These are phyloP conservation scores for Sycophila texana DNA, from an alignment of 2,888 invertebrate species.

Conservation along the genomic window DNA sequence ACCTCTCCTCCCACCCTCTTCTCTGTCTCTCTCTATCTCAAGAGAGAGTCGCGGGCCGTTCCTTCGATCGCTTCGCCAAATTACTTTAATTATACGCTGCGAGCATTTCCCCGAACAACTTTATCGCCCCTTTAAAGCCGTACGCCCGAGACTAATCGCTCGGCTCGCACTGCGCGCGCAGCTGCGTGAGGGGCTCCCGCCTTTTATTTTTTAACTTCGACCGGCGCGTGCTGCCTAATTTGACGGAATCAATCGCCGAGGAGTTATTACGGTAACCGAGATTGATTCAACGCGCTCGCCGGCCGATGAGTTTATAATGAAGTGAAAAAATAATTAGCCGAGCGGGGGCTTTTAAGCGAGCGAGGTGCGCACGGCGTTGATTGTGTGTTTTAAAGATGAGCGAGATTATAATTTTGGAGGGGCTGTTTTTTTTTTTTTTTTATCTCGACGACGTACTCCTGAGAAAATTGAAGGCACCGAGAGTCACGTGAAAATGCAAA, in stretches of 20 bases:
- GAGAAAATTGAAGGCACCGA: too few relatives aligned
- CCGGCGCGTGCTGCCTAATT: constrained; percentile 16
- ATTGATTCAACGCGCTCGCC: constrained; percentile 14
- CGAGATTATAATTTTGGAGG: too few relatives aligned
- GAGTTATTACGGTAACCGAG: constrained; percentile 21
- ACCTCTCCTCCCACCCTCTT: too few relatives aligned
- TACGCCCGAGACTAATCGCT: constrained; percentile 18
- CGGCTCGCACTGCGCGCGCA: not conserved
- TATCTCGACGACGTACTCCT: too few relatives aligned
- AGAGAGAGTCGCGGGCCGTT: not conserved
- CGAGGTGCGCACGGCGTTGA: too few relatives aligned
- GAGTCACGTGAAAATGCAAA: too few relatives aligned
- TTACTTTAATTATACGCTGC: constrained; percentile 52
- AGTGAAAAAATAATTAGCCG: constrained; percentile 13
- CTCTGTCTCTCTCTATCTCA: too few relatives aligned
- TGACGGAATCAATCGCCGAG: constrained; percentile 43
- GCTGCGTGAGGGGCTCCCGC: not conserved
- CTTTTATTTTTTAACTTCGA: not conserved
- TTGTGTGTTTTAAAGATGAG: too few relatives aligned
- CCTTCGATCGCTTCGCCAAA: constrained; percentile 30
- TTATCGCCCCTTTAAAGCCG: constrained; percentile 32
- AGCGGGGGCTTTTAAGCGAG: not conserved
- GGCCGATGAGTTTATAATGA: constrained; percentile 38
- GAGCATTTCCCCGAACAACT: constrained; percentile 51
- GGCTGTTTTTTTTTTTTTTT: too few relatives aligned